Evolutionary conservation across 2,113 vertebrate genomes (phyloP).

Genomic region (Trematocara marginatum): DNA sequence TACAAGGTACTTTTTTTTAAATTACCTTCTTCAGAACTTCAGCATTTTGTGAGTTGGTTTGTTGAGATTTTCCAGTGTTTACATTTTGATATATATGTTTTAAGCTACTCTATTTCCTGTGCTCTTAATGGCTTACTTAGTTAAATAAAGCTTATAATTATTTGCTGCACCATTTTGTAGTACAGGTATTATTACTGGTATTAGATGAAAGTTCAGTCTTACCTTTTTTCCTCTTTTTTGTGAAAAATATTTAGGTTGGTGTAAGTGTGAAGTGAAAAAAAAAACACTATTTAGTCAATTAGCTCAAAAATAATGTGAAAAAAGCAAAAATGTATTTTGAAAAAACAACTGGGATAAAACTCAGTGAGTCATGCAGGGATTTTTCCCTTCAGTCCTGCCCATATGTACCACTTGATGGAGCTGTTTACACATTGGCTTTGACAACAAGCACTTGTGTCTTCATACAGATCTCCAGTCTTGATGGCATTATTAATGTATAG

Average conservation of each 20-base stretch:
- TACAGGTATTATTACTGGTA: neutral
- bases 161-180: neutral
- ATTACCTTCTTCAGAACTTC: neutral
- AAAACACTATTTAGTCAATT: accelerated
- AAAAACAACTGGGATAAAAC: neutral
- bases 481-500: conserved; percentile 59
- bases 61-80: neutral
- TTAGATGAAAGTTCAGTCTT: neutral
- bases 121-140: neutral
- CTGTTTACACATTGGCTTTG: conserved; percentile 27
- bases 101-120: neutral
- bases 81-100: neutral
- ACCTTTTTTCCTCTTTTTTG: neutral
- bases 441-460: neutral
- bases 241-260: neutral
- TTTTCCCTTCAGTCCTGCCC: neutral
- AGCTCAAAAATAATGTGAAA: neutral
- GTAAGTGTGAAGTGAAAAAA: neutral
- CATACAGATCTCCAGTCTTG: neutral
- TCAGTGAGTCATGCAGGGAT: neutral
- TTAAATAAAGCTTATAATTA: neutral
- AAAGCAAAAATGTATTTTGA: neutral
- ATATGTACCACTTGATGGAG: conserved; percentile 32
- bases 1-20: neutral
- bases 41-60: neutral